phyloP scores from a whole-genome alignment of 2,113 vertebrate genomes.

The Clarias batrachus region DNA sequence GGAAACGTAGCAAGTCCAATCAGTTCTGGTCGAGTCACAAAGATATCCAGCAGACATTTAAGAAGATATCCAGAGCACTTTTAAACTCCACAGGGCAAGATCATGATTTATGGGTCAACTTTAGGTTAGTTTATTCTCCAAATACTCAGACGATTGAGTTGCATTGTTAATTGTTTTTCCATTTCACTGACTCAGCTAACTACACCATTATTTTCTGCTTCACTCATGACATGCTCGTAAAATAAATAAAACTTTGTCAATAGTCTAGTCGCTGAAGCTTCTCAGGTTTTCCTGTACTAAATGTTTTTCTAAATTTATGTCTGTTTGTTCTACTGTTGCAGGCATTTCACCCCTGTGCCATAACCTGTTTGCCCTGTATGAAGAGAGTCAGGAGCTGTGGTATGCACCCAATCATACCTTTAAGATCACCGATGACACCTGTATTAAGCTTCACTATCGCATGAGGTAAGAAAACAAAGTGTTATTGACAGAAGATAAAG shows the following conservation, averaged over 20 bases:
- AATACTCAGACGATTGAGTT: not conserved
- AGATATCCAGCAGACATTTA: not conserved
- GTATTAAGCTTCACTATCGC: constrained; percentile 84
- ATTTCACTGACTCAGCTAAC: not conserved
- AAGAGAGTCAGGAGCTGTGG: constrained; percentile 82
- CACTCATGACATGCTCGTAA: not conserved
- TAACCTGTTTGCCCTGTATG: constrained; percentile 89
- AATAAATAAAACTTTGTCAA: not conserved
- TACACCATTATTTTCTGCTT: not conserved
- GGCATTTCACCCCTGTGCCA: constrained; percentile 92
- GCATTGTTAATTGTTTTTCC: not conserved
- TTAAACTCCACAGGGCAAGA: not conserved
- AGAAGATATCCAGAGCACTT: too few species aligned
- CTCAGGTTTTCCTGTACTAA: not conserved
- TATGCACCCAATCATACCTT: constrained; percentile 87
- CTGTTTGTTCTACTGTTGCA: constrained; percentile 57
- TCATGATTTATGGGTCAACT: not conserved
- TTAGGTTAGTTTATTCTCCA: not conserved
- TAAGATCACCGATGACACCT: constrained; percentile 81
- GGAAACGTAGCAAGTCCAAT: too few species aligned
- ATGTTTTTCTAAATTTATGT: not conserved
- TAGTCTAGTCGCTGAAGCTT: not conserved
- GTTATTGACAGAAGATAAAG: not conserved
- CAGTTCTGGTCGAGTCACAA: not conserved
- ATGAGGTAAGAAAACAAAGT: constrained; percentile 82